A percentile compares a stretch with the other conserved stretches of the same genome.
phyloP scores from a whole-genome alignment of 2,797 vertebrate genomes.

The Crax fasciolata region DNA sequence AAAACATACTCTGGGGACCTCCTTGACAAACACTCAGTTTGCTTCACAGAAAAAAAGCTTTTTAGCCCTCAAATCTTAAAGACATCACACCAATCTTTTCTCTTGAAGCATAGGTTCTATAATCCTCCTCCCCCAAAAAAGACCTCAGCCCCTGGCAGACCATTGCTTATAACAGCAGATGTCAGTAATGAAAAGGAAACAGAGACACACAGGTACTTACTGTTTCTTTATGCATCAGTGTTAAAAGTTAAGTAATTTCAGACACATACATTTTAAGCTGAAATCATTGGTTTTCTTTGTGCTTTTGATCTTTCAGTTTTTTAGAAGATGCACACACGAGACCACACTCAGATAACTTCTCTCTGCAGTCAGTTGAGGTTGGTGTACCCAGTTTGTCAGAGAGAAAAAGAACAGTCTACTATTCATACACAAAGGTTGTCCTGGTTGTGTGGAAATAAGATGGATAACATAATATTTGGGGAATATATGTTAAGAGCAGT shows the following conservation, averaged over 20 bases:
- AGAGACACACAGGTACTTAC: conserved; percentile 22
- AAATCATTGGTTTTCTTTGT: conserved; percentile 22
- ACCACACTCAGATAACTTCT: background rate
- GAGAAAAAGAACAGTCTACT: background rate
- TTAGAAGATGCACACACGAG: conserved; percentile 12
- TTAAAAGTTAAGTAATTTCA: conserved; percentile 10
- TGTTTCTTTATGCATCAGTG: background rate
- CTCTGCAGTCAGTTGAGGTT: conserved; percentile 39
- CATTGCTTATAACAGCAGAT: background rate
- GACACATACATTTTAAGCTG: background rate
- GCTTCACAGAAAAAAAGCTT: conserved; percentile 35
- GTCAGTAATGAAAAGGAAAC: background rate
- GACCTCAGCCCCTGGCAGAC: background rate
- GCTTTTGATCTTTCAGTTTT: conserved; percentile 47
- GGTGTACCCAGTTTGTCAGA: background rate
- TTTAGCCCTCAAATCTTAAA: conserved; percentile 66
- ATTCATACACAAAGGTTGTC: conserved; percentile 7
- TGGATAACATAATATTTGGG: background rate
- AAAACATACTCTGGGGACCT: conserved; percentile 48
- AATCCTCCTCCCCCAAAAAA: conserved; percentile 46
- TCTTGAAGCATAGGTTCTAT: conserved; percentile 62
- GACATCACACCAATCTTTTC: conserved; percentile 39
- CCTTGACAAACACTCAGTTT: conserved; percentile 58
- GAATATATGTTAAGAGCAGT: background rate
- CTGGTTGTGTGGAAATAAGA: background rate